A percentile compares a stretch with the other conserved stretches of the same genome.
phyloP scores from a whole-genome alignment of 35 echinoderm and acorn worm species.

The Ophiothrix spiculata region DNA sequence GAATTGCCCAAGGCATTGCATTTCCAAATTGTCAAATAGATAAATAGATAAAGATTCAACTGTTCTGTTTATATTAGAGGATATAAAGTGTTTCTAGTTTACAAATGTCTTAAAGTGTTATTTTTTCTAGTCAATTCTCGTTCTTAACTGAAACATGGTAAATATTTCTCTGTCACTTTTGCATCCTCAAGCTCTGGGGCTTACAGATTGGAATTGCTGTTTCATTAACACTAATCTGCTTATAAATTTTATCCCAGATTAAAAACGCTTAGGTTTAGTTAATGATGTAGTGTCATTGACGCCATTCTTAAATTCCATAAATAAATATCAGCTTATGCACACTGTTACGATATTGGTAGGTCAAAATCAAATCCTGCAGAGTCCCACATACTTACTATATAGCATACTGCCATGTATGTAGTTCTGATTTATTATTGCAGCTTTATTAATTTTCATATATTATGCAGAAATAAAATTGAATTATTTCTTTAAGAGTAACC shows the following conservation, averaged over 20 bases:
- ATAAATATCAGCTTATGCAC: background rate
- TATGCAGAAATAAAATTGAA: background rate
- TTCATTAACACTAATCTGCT: too few species aligned
- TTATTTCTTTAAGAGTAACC: background rate
- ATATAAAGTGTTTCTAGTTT: slow-evolving; percentile 9
- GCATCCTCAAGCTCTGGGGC: too few species aligned
- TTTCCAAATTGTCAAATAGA: slow-evolving; percentile 4
- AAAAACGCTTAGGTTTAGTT: background rate
- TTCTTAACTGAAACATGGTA: too few species aligned
- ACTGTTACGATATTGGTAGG: background rate
- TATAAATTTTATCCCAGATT: background rate
- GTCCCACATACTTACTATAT: too few species aligned
- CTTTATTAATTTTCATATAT: slow-evolving; percentile 17
- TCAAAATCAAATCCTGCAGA: background rate
- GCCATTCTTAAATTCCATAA: background rate
- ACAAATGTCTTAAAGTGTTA: too few species aligned
- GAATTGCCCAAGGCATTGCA: background rate
- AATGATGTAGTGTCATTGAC: background rate
- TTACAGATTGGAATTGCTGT: too few species aligned
- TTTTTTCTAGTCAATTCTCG: too few species aligned
- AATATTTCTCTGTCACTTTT: too few species aligned
- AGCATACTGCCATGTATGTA: too few species aligned
- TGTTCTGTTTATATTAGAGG: background rate
- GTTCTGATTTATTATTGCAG: background rate
- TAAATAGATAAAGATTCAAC: slow-evolving; percentile 16